Evolutionary conservation across 2,888 invertebrate species (phyloP), one percentile per base, ranked within the genome.

Genomic region (Dione juno): DNA sequence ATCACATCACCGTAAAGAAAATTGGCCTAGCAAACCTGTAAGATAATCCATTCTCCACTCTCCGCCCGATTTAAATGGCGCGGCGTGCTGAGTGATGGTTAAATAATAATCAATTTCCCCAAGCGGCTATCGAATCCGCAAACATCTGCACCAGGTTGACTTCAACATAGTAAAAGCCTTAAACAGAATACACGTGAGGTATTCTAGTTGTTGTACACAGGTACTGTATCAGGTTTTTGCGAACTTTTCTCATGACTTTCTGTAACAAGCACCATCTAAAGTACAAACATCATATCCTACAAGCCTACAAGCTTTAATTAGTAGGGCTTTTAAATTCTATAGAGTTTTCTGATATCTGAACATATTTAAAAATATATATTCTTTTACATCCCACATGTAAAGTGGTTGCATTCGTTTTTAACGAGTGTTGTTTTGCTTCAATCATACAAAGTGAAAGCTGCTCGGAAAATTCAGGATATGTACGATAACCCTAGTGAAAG

Each of bases 171-270:
- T 3, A 28, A n/a, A n/a, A n/a, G n/a, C n/a, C n/a, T n/a, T 41
- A 11, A 14, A 45, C 7, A 14, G 1, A 53, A 14, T 8, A 13
- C 8, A n/a, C 54, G 35, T 54, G 9, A 8, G 14, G 9, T 52
- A 1, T 21, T 21, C 19, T 3, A 50, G 3, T 19, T 35, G 14
- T 54, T 35, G 9, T n/a, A 9, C n/a, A 54, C n/a, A n/a, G n/a
- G n/a, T n/a, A n/a, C n/a, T n/a, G 7, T n/a, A 35, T 53, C n/a
- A 11, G 10, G 9, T 37, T 57, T 37, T 11, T 57, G 6, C 11
- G n/a, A 16, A 57, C 57, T 57, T 57, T 37, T 11, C 16, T 40
- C 57, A 11, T 11, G 57, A n/a, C 11, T 57, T 37, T 37, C 57
- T 57, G 16, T 57, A 57, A 57, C 37, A 40, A 57, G 16, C 16